Percentiles rank a stretch among this genome's conserved stretches.
phyloP scores from a whole-genome alignment of 2,888 invertebrate genomes.

The Mesorhabditis spiculigera region DNA sequence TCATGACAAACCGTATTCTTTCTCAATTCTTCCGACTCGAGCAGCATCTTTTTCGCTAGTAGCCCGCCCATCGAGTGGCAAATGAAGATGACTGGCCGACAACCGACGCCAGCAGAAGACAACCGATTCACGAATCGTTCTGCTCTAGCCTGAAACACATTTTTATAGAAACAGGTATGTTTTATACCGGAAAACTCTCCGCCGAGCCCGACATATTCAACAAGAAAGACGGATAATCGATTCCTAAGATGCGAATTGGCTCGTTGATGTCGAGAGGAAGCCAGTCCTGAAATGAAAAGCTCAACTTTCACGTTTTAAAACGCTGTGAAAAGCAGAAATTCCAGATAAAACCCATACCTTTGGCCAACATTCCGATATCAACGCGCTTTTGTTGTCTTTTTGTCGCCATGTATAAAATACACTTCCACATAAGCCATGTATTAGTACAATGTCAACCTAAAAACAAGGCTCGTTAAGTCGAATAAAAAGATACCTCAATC shows the following conservation, averaged over 20 bases:
- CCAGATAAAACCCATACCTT: conserved; percentile 18
- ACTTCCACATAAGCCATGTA: conserved; percentile 51
- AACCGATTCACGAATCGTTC: conserved; percentile 35
- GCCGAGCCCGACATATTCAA: conserved; percentile 37
- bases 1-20: conserved; percentile 19
- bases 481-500: conserved; percentile 17
- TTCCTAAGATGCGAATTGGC: conserved; percentile 45
- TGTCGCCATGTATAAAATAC: conserved; percentile 52
- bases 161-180: not conserved
- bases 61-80: conserved; percentile 54
- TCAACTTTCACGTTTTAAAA: no score
- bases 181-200: conserved; percentile 33
- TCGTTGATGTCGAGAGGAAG: conserved; percentile 39
- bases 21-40: conserved; percentile 36
- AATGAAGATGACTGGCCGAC: conserved; percentile 48
- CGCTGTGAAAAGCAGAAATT: not conserved
- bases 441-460: conserved; percentile 47
- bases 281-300: conserved; percentile 37
- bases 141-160: conserved; percentile 27
- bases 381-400: conserved; percentile 33
- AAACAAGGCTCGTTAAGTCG: conserved; percentile 25
- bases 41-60: conserved; percentile 45
- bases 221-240: conserved; percentile 51
- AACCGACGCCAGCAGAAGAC: conserved; percentile 41
- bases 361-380: conserved; percentile 49